Percentiles rank a stretch among this genome's conserved stretches.
phyloP scores from a whole-genome alignment of 2,888 invertebrate species.

The Drosophila bunnanda region DNA sequence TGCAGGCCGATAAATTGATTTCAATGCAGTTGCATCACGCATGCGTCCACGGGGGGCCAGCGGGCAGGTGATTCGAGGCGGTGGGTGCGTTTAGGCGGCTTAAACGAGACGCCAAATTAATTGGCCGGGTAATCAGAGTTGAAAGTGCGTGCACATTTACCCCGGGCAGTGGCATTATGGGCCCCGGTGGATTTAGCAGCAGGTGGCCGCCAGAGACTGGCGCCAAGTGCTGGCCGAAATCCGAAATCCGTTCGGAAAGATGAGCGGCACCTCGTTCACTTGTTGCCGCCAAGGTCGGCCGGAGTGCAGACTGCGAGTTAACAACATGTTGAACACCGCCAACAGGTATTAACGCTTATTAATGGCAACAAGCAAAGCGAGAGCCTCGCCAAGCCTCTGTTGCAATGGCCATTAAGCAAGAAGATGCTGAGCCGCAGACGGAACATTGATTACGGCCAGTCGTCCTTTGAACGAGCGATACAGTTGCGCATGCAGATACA shows the following conservation, averaged over 20 bases:
- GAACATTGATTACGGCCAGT: constrained; percentile 46
- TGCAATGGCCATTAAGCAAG: constrained; percentile 55
- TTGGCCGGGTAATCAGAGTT: constrained; percentile 54
- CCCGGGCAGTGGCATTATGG: constrained; percentile 15
- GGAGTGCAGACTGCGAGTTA: constrained; percentile 44
- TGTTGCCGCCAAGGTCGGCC: constrained; percentile 56
- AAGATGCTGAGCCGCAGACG: constrained; percentile 44
- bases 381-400: constrained; percentile 32
- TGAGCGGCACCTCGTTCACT: constrained; percentile 25
- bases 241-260: constrained; percentile 22
- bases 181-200: constrained; percentile 35
- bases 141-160: constrained; percentile 44
- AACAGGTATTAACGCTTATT: constrained; percentile 61
- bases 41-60: constrained; percentile 16
- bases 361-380: constrained; percentile 47
- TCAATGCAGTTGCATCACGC: constrained; percentile 65
- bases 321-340: constrained; percentile 52
- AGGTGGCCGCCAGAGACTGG: constrained; percentile 37
- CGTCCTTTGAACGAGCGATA: constrained; percentile 58
- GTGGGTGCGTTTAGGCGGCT: constrained; percentile 59
- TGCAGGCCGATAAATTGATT: constrained; percentile 63
- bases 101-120: constrained; percentile 68
- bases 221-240: constrained; percentile 28
- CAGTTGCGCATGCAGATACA: constrained; percentile 30
- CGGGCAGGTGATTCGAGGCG: constrained; percentile 55